Evolutionary conservation across 2,113 vertebrate genomes (phyloP), one percentile per base, ranked within the genome.

Genomic region (Lonchura striata): DNA sequence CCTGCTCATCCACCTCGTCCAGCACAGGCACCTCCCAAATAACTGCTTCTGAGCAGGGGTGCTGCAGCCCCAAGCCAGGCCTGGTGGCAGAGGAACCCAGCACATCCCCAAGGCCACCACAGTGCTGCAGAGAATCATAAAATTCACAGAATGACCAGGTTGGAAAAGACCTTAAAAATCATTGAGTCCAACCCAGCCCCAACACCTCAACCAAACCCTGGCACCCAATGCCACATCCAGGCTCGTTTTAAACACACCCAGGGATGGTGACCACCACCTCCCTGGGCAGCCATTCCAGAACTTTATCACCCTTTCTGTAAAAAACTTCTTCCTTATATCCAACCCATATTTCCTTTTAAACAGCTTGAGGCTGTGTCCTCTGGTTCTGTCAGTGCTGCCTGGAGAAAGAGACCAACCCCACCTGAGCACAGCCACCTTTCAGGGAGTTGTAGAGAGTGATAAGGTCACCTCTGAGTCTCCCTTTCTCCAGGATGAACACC

Each of bases 361-460:
- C 33, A 75, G 14, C 15, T 35, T 19, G 3, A 50, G 13, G 2
- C 30, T 13, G 22, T 33, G 46, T 17, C 30, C 23, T n/a, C 37
- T 52, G 0, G 1, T 52, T 78, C 47, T 44, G 23, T 22, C 37
- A 21, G 18, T 27, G 10, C 23, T 42, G 11, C 30, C 18, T 28
- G 23, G 11, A 28, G 18, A 52, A 52, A 52, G 47, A 64, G 18
- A 10, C 10, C 31, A 13, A 6, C 6, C 10, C 35, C 23, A 60
- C 2, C 22, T 63, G 46, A 3, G 1, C 2, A n/a, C 30, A 22
- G 0, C 2, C 37, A 42, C 18, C 4, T 7, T 42, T 64, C 37
- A 22, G 37, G 44, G 2, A 35, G 11, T 2, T 64, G 5, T 18
- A 33, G 24, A 22, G 47, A 64, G 30, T n/a, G 41, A 42, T 42